These are phyloP conservation scores for Nycticorax nycticorax DNA, from an alignment of 2,113 vertebrate genomes.

Conservation along the genomic window DNA sequence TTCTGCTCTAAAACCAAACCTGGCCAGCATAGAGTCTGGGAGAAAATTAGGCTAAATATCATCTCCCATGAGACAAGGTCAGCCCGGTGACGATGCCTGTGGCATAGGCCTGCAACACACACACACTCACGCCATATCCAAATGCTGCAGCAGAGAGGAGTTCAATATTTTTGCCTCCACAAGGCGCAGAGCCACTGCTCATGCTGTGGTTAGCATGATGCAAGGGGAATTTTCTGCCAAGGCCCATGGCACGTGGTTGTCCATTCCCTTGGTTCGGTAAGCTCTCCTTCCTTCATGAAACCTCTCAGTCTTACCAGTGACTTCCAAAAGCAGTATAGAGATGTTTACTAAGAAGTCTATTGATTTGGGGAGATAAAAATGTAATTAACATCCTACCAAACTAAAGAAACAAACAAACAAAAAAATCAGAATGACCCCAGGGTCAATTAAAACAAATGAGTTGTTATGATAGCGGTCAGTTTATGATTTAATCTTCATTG, in stretches of 20 bases:
- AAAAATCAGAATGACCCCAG: not conserved
- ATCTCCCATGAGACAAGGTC: not conserved
- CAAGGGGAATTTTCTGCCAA: not conserved
- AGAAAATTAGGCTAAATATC: not conserved
- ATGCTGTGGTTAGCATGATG: accelerated
- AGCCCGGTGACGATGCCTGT: not conserved
- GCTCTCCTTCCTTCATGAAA: not conserved
- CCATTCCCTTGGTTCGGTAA: not conserved
- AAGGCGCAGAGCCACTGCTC: not conserved
- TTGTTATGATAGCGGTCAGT: not conserved
- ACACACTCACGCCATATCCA: accelerated
- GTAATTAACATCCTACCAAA: not conserved
- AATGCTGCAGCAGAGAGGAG: not conserved
- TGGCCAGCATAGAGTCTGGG: not conserved
- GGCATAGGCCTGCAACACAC: not conserved
- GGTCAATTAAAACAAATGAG: not conserved
- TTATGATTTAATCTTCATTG: not conserved
- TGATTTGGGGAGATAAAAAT: not conserved
- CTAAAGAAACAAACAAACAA: not conserved
- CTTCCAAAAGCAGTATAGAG: not conserved
- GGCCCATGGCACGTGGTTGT: accelerated
- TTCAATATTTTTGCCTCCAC: not conserved
- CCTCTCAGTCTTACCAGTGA: not conserved
- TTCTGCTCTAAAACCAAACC: not conserved
- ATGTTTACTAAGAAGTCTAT: not conserved